phyloP scores from a whole-genome alignment of 92 coral and sea anemone genomes.

The Siderastrea siderea region DNA sequence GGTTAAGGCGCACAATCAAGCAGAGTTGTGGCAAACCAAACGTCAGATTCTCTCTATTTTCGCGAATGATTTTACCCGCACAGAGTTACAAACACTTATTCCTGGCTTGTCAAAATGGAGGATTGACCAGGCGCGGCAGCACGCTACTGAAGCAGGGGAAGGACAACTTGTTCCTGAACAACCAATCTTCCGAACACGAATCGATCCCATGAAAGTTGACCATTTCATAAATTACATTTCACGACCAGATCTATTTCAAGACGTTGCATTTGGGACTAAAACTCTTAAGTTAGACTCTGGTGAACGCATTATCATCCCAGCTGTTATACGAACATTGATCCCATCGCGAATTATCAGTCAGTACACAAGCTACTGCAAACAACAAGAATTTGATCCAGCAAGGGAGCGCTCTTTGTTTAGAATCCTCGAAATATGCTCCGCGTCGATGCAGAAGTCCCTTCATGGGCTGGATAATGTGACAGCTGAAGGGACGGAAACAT shows the following conservation, averaged over 20 bases:
- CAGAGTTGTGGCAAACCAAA: slow-evolving; percentile 53
- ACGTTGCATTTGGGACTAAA: slow-evolving; percentile 65
- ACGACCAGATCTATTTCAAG: slow-evolving; percentile 59
- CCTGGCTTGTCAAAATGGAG: slow-evolving; percentile 66
- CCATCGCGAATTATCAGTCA: slow-evolving; percentile 67
- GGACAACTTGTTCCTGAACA: slow-evolving; percentile 48
- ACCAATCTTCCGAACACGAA: slow-evolving; percentile 37
- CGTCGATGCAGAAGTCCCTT: slow-evolving; percentile 46
- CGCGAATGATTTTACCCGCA: slow-evolving; percentile 44
- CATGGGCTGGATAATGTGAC: slow-evolving; percentile 35
- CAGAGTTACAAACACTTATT: slow-evolving; percentile 35
- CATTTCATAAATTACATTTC: slow-evolving; percentile 62
- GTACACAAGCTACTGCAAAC: slow-evolving; percentile 43
- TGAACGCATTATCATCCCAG: slow-evolving; percentile 65
- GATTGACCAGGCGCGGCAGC: slow-evolving; percentile 66
- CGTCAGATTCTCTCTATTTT: slow-evolving; percentile 67
- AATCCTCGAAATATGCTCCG: slow-evolving; percentile 56
- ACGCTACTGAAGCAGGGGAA: slow-evolving; percentile 50
- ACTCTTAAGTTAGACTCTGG: slow-evolving; percentile 61
- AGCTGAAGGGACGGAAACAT: slow-evolving; percentile 56
- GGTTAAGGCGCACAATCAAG: slow-evolving; percentile 60
- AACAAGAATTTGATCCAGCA: slow-evolving; percentile 53
- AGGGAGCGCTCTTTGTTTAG: slow-evolving; percentile 36
- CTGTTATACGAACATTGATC: slow-evolving; percentile 61
- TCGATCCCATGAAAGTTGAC: slow-evolving; percentile 53